Percentiles rank a stretch among this genome's conserved stretches.
phyloP scores from a whole-genome alignment of 2,113 vertebrate genomes.

The Sinocyclocheilus rhinocerous region DNA sequence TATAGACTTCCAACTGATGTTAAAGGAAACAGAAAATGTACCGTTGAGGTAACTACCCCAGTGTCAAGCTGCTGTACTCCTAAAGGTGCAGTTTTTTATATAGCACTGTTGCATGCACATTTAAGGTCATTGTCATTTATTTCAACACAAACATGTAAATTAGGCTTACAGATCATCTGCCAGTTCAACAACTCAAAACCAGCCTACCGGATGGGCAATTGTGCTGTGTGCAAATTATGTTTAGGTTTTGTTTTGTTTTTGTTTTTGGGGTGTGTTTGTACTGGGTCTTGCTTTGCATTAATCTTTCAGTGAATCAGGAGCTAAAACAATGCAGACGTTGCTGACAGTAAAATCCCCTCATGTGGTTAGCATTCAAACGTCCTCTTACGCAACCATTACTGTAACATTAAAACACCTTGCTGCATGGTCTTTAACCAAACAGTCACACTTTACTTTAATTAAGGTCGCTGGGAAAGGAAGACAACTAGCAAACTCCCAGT shows the following conservation, averaged over 20 bases:
- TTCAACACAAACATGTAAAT: not conserved
- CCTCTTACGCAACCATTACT: not conserved
- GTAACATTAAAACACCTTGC: not conserved
- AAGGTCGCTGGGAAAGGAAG: conserved; percentile 36
- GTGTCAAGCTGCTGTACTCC: not conserved
- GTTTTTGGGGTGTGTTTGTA: not conserved
- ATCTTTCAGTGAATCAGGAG: not conserved
- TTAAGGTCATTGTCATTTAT: not conserved
- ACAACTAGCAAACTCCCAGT: conserved; percentile 66
- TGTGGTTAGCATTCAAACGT: not conserved
- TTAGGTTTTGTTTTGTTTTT: not conserved
- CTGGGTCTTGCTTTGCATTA: not conserved
- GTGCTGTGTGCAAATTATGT: not conserved
- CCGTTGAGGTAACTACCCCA: not conserved
- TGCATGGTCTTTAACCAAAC: not conserved
- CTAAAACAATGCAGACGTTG: not conserved
- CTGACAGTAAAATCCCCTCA: not conserved
- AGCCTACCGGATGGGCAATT: not conserved
- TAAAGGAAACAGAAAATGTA: not conserved
- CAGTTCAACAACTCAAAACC: not conserved
- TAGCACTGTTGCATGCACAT: not conserved
- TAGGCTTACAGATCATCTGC: not conserved
- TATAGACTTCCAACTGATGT: not conserved
- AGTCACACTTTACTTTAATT: conserved; percentile 24
- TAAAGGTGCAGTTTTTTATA: not conserved